Percentiles rank a stretch among this genome's conserved stretches.
Conservation (phyloP, 2,113 vertebrate genomes). For the Larimichthys polyactis region DNA sequence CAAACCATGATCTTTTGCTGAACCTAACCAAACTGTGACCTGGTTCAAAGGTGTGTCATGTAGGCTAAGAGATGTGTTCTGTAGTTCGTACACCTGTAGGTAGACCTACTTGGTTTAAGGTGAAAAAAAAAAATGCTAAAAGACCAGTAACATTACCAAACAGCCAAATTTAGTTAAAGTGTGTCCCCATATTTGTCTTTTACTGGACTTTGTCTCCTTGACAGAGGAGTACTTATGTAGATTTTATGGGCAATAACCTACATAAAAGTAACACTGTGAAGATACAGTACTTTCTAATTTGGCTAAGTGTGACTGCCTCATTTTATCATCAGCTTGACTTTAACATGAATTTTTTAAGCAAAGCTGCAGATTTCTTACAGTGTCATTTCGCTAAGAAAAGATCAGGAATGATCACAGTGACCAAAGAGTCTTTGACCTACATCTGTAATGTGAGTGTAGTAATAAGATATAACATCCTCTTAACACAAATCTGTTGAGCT, state of each 20-base stretch:
- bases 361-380: neutral
- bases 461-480: neutral
- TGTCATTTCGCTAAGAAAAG: neutral
- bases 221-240: neutral
- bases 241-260: neutral
- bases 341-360: neutral
- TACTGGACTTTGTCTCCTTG: neutral
- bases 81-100: too few relatives aligned
- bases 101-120: too few relatives aligned
- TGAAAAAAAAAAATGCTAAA: too few relatives aligned
- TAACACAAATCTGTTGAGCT: neutral
- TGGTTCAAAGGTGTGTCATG: too few relatives aligned
- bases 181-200: neutral
- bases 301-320: neutral
- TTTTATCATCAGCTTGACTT: neutral
- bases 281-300: neutral
- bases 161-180: too few relatives aligned
- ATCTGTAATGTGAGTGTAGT: neutral
- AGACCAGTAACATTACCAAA: too few relatives aligned
- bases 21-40: too few relatives aligned
- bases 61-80: too few relatives aligned
- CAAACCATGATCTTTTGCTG: too few relatives aligned
- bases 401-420: neutral
- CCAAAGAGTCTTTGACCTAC: neutral
- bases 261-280: neutral